Conservation (phyloP, 2,797 vertebrate species). For the Harpagifer antarcticus region DNA sequence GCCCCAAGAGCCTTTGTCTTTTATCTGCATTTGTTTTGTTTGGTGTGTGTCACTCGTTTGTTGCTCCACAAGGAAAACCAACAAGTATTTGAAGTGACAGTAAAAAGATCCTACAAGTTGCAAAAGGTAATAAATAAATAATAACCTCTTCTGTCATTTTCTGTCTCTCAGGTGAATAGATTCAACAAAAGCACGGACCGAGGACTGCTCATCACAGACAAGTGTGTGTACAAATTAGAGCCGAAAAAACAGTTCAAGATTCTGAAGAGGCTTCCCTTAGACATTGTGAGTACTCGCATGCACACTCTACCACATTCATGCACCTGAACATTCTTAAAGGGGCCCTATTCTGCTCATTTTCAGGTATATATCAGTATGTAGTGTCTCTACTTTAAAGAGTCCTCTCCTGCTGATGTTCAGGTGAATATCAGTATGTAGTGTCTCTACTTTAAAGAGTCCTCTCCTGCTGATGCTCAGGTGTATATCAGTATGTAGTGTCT, state of each 20-base stretch:
- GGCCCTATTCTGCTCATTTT: background rate
- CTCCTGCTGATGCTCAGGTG: too few relatives aligned
- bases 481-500: too few relatives aligned
- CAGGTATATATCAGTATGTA: too few relatives aligned
- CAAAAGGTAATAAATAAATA: background rate
- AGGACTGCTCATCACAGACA: slow-evolving; percentile 90
- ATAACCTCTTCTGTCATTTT: background rate
- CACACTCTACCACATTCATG: background rate
- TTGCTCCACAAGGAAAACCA: slow-evolving; percentile 15
- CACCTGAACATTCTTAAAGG: slow-evolving; percentile 6
- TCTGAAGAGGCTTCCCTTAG: slow-evolving; percentile 87
- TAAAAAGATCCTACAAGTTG: background rate
- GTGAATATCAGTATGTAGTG: too few relatives aligned
- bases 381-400: too few relatives aligned
- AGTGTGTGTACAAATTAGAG: slow-evolving; percentile 91
- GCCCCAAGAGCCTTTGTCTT: slow-evolving; percentile 2
- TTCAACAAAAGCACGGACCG: slow-evolving; percentile 91
- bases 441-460: too few relatives aligned
- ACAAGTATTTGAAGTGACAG: background rate
- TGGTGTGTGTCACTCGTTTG: background rate
- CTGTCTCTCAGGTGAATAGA: slow-evolving; percentile 86
- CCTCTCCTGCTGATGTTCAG: too few relatives aligned
- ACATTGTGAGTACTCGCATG: slow-evolving; percentile 83
- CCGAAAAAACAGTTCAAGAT: slow-evolving; percentile 89
- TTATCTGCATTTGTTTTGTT: slow-evolving; percentile 17